Percentiles rank a stretch among this genome's conserved stretches.
phyloP scores from a whole-genome alignment of 2,888 invertebrate species.

The Trypoxylon attenuatum region DNA sequence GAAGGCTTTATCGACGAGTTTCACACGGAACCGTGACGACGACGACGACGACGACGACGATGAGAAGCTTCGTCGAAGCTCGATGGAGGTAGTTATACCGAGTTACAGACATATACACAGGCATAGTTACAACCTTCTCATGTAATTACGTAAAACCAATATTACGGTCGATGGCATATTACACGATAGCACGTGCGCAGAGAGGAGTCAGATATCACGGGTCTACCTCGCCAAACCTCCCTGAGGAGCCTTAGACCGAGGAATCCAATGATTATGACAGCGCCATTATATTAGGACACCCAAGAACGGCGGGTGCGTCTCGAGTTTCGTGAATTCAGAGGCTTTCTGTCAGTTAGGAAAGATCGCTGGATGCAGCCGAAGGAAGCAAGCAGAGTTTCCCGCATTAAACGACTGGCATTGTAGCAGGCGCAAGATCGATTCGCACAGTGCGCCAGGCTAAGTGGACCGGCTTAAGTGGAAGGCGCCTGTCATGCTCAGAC shows the following conservation, averaged over 20 bases:
- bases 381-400: too few species aligned
- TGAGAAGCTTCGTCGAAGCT: neutral
- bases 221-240: neutral
- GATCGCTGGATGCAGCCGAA: too few species aligned
- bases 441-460: neutral
- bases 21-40: neutral
- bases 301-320: too few species aligned
- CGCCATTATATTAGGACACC: conserved; percentile 3
- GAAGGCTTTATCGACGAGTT: conserved; percentile 23
- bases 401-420: neutral
- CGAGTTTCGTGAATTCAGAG: too few species aligned
- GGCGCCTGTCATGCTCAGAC: conserved; percentile 15
- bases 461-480: conserved; percentile 11
- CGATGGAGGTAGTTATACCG: too few species aligned
- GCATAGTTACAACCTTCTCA: neutral
- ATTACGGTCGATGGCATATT: neutral
- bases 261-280: neutral
- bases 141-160: conserved; percentile 3
- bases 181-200: neutral
- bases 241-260: neutral
- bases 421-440: neutral
- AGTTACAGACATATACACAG: too few species aligned
- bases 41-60: neutral
- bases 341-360: too few species aligned
- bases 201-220: neutral